Percentiles rank a stretch among this genome's conserved stretches.
phyloP scores from a whole-genome alignment of 2,113 vertebrate species.

The Anthoscopus minutus region DNA sequence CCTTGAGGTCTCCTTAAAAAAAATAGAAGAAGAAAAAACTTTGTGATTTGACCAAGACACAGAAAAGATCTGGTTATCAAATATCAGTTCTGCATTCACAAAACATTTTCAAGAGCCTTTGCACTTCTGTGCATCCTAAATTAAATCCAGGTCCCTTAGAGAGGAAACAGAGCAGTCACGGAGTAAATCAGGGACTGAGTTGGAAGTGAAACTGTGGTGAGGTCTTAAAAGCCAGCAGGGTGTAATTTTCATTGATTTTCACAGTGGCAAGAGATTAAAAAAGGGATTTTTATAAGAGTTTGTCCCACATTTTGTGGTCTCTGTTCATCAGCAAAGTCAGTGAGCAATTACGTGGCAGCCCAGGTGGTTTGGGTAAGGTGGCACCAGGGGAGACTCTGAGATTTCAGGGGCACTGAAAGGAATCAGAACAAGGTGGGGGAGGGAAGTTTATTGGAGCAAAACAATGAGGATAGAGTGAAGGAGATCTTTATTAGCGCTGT shows the following conservation, averaged over 20 bases:
- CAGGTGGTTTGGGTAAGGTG: not conserved
- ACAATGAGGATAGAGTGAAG: not conserved
- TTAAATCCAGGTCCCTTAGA: not conserved
- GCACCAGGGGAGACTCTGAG: not conserved
- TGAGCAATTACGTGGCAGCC: accelerated
- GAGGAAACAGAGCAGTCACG: not conserved
- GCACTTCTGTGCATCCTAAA: not conserved
- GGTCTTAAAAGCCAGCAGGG: not conserved
- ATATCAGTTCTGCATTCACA: not conserved
- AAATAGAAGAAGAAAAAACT: too few relatives aligned
- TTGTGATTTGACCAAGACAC: not conserved
- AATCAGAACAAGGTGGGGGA: not conserved
- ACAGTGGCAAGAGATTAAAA: not conserved
- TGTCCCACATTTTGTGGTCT: not conserved
- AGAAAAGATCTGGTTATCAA: not conserved
- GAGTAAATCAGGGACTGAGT: not conserved
- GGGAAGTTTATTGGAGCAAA: not conserved
- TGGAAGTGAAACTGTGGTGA: not conserved
- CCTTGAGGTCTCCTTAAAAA: not conserved
- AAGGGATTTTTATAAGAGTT: not conserved
- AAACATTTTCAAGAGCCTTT: not conserved
- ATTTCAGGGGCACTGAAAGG: not conserved
- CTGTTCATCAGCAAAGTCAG: not conserved
- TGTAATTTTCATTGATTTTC: not conserved
- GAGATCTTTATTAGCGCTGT: not conserved